Evolutionary conservation across 2,797 vertebrate species (phyloP).

Genomic region (Pipistrellus kuhlii): DNA sequence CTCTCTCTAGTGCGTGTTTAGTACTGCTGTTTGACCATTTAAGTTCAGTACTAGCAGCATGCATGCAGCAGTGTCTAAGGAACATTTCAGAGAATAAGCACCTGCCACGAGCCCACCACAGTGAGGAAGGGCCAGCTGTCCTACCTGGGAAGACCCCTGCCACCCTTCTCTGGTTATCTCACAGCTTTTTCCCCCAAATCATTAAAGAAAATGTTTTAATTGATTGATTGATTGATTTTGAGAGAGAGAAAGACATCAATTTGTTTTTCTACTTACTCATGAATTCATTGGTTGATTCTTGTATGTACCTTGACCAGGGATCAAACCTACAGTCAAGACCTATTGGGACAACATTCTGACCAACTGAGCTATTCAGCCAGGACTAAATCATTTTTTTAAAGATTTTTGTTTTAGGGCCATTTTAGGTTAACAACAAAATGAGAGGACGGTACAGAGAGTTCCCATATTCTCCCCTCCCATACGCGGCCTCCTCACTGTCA

Average conservation of each 20-base stretch:
- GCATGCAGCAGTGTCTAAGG: too few relatives aligned
- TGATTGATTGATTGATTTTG: neutral
- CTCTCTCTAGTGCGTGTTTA: neutral
- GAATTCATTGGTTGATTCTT: neutral
- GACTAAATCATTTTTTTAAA: neutral
- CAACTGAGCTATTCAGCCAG: neutral
- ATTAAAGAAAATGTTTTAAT: neutral
- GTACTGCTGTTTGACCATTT: neutral
- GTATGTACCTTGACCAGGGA: neutral
- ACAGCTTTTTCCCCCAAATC: neutral
- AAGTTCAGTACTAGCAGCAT: too few relatives aligned
- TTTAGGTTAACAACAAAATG: neutral
- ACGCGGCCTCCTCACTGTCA: rapidly evolving
- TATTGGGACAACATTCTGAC: neutral
- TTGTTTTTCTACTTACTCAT: neutral
- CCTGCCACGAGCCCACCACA: neutral
- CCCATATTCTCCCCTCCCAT: rapidly evolving
- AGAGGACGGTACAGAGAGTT: neutral
- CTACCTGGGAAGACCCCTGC: neutral
- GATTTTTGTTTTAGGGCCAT: neutral
- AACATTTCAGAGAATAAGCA: neutral
- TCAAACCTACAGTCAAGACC: neutral
- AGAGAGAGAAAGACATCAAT: neutral
- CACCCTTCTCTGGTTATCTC: neutral
- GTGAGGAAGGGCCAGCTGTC: rapidly evolving